Conservation (phyloP, 1,140 invertebrate genomes). For the Heliconius himera region DNA sequence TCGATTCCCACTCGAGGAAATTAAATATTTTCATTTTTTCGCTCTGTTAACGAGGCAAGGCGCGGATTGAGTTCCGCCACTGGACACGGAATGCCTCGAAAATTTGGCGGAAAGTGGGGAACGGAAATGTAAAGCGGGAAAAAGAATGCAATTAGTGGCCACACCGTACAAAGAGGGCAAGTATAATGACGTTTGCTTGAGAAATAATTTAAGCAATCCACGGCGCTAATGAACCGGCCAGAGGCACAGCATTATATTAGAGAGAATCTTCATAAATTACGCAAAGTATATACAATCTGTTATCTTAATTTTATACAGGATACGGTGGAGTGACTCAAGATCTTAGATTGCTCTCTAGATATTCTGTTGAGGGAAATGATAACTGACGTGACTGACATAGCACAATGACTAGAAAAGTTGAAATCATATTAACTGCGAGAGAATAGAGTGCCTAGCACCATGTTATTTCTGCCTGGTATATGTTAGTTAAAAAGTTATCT, state of each 20-base stretch:
- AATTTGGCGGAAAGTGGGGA: no score
- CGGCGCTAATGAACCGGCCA: slow-evolving; percentile 13
- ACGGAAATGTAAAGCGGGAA: no score
- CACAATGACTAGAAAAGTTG: neutral
- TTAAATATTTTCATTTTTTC: no score
- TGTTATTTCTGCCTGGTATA: no score
- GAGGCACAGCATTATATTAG: slow-evolving; percentile 6
- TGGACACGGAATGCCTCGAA: no score
- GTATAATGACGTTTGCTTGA: slow-evolving; percentile 11
- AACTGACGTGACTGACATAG: neutral
- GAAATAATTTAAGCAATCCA: slow-evolving; percentile 15
- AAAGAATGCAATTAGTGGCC: neutral
- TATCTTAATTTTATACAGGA: slow-evolving; percentile 4
- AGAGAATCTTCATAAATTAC: slow-evolving; percentile 2
- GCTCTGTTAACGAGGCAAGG: no score
- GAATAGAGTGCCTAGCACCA: neutral
- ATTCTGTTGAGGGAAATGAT: neutral
- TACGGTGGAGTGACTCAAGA: neutral
- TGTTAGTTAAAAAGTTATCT: no score
- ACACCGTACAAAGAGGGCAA: slow-evolving; percentile 4
- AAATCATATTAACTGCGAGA: neutral
- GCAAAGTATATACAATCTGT: neutral
- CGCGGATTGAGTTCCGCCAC: no score
- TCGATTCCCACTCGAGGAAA: neutral
- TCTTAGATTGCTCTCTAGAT: neutral